Conservation (phyloP, 1,140 invertebrate genomes). For the Conopomorpha cramerella region DNA sequence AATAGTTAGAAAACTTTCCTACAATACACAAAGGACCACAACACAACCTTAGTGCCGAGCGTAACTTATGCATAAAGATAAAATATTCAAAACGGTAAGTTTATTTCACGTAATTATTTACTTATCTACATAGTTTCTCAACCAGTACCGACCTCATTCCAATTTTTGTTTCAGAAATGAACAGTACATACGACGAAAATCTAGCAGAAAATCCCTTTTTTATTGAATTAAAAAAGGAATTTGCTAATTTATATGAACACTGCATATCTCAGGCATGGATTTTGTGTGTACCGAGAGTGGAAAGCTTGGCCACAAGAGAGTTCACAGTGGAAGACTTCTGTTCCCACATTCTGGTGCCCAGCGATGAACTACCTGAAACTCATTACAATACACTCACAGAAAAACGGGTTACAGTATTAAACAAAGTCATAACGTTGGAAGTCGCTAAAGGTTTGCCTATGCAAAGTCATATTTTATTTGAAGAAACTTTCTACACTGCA, state of each 20-base stretch:
- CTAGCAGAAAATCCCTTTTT: constrained; percentile 78
- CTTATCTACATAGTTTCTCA: no score
- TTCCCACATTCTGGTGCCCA: constrained; percentile 75
- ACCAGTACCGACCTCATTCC: no score
- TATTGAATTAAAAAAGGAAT: constrained; percentile 66
- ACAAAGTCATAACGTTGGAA: constrained; percentile 66
- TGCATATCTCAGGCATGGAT: constrained; percentile 74
- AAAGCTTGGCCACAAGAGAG: constrained; percentile 63
- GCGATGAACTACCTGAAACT: constrained; percentile 61
- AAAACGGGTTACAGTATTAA: constrained; percentile 64
- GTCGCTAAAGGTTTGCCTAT: constrained; percentile 53
- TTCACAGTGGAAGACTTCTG: constrained; percentile 70
- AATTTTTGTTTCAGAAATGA: constrained; percentile 39
- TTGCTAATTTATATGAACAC: constrained; percentile 66
- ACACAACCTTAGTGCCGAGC: no score
- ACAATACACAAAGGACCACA: no score
- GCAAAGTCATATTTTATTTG: constrained; percentile 74
- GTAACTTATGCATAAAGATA: no score
- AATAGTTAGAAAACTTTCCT: no score
- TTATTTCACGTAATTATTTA: no score
- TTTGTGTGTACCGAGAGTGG: constrained; percentile 75
- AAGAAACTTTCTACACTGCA: constrained; percentile 83
- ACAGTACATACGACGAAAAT: constrained; percentile 76
- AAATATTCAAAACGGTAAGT: no score
- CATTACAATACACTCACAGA: constrained; percentile 68